Evolutionary conservation across 2,113 vertebrate genomes (phyloP).

Genomic region (Centropus bengalensis): DNA sequence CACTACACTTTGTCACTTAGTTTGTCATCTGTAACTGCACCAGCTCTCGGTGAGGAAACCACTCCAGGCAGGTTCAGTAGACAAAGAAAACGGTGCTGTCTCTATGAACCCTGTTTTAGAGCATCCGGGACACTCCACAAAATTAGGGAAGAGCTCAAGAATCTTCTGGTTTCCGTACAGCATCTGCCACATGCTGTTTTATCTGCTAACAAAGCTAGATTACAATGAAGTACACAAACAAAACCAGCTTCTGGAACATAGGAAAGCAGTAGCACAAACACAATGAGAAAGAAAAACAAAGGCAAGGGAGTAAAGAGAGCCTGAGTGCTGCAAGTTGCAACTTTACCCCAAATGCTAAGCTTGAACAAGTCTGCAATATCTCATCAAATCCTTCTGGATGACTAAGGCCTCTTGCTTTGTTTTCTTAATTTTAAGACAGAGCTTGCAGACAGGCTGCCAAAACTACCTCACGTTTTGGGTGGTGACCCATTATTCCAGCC

Average conservation of each 20-base stretch:
- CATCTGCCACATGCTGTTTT: not conserved
- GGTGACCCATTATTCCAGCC: not conserved
- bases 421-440: not conserved
- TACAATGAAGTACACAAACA: not conserved
- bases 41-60: fast-evolving
- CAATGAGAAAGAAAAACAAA: not conserved
- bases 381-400: not conserved
- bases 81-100: not conserved
- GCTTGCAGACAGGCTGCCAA: not conserved
- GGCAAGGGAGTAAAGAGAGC: not conserved
- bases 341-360: not conserved
- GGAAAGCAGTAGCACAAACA: not conserved
- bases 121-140: not conserved
- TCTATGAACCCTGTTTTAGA: not conserved
- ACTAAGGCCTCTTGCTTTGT: not conserved
- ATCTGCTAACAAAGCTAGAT: not conserved
- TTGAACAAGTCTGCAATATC: not conserved
- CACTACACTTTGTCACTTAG: not conserved
- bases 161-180: not conserved
- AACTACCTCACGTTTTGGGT: not conserved
- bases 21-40: not conserved
- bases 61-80: not conserved
- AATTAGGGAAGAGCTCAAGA: not conserved
- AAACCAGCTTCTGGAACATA: not conserved
- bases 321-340: not conserved